Evolutionary conservation across 2,113 vertebrate species (phyloP), one percentile per base, ranked within the genome.

Genomic region (Siniperca chuatsi): DNA sequence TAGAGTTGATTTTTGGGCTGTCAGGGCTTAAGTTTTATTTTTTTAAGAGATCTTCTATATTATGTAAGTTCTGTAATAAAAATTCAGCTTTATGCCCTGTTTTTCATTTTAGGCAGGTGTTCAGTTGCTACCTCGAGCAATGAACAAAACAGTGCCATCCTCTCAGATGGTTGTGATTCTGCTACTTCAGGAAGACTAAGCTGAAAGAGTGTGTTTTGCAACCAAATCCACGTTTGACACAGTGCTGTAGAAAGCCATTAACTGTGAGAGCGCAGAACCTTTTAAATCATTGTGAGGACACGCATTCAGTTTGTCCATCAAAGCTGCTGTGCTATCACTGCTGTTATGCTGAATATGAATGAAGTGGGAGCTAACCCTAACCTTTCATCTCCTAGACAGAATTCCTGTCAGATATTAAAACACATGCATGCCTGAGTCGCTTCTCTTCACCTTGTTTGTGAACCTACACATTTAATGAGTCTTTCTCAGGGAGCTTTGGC

Each of bases 401-500:
- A 75, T 83, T 74, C 70, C 74, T 87, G 84, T 87, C 82, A 86
- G 87, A 86, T 78, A 88, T 85, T 92, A 89, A 93, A 92, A 88
- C 80, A 81, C 74, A 73, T n/a, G 72, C 86, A 82, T 78, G 89
- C 84, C 86, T 65, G 75, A 86, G 78, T 85, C 54, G 21, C 81
- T 77, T 81, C 79, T 70, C 79, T 74, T 89, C 91, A 92, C 90
- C 86, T 89, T 92, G 84, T 93, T 94, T 92, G 81, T 75, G 90
- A 92, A 92, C 82, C 87, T 8, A 80, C 81, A 89, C 79, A 84
- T 92, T 93, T 95, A 95, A 95, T 93, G 93, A 80, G 82, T 71
- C 75, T 88, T 82, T 92, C 79, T 87, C 60, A 7, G 65, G 80
- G 84, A 93, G 87, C 85, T 87, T 89, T 92, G 85, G 65, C 87